phyloP scores from a whole-genome alignment of 2,113 vertebrate species.

The Hippocampus abdominalis region DNA sequence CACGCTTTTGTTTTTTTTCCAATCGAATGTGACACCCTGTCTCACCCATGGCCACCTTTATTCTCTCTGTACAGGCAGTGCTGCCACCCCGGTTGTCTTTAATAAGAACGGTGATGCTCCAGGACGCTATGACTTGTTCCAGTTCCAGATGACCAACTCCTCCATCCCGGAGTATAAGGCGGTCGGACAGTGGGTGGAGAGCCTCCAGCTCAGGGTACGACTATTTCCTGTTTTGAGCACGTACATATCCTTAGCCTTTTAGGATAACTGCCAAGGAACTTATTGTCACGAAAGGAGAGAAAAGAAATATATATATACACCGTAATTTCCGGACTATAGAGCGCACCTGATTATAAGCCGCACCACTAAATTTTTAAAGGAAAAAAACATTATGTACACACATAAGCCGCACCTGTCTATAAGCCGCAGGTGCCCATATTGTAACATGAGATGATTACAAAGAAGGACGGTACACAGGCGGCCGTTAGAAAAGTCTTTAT shows the following conservation, averaged over 20 bases:
- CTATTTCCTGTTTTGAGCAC: not conserved
- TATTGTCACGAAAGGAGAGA: no score
- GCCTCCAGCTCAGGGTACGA: constrained; percentile 67
- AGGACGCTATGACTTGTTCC: constrained; percentile 74
- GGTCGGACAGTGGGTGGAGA: constrained; percentile 72
- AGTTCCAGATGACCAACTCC: constrained; percentile 70
- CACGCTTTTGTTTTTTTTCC: constrained; percentile 2
- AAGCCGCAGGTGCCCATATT: no score
- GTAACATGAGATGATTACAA: no score
- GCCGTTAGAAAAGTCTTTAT: no score
- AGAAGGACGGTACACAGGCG: no score
- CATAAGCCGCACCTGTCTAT: no score
- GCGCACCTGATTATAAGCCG: no score
- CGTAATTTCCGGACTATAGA: no score
- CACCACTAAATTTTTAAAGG: no score
- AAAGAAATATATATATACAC: no score
- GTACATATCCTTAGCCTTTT: not conserved
- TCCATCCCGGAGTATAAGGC: constrained; percentile 61
- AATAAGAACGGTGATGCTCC: constrained; percentile 73
- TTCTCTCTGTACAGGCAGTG: constrained; percentile 60
- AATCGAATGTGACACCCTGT: constrained; percentile 1
- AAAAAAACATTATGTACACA: no score
- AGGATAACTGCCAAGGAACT: not conserved
- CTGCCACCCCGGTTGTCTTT: constrained; percentile 67
- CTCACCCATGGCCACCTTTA: constrained; percentile 3